Evolutionary conservation across 2,888 invertebrate species (phyloP), one percentile per base, ranked within the genome.

Genomic region (Julus scandinavius): DNA sequence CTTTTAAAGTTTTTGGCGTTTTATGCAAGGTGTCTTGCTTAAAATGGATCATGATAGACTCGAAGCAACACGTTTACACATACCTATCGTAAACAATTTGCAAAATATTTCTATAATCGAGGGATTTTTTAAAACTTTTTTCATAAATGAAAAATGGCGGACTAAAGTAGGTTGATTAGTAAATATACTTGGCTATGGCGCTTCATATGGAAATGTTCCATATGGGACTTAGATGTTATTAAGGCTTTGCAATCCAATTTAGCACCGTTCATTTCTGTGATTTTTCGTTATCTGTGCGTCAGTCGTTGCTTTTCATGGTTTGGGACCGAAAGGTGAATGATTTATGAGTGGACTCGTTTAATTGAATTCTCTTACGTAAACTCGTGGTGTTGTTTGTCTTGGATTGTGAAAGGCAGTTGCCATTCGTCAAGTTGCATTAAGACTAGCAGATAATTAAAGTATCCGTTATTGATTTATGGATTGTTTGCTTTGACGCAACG

Each of bases 321-420:
- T 80, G 80, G 80, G 80, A 80, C 80, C 80, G 9, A 80, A 80
- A 80, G 29, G 80, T 85, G 85, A 85, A 85, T 49, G 85, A 85
- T 85, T 85, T 85, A 85, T 85, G 85, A 50, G 50, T 85, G 49
- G 85, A 49, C 85, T 85, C 50, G 85, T 85, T 85, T 85, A 85
- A 85, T 85, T 85, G 87, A 87, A 87, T 50, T 63, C 87, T 50
- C 58, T 63, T 72, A 41, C 58, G 63, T 87, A 72, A 87, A 87
- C 54, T 63, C 63, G n/a, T 45, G 87, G 87, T 58, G 72, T 54
- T 87, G 87, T 87, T 87, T 87, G 63, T 87, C 87, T 87, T 38
- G 87, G 72, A 85, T 85, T 85, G 85, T 85, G 49, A 85, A 85
- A 85, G 85, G 50, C 85, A 85, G 85, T 85, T 85, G 85, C 85